phyloP scores from a whole-genome alignment of 2,888 invertebrate genomes.

The Hipparchia sbordonii region DNA sequence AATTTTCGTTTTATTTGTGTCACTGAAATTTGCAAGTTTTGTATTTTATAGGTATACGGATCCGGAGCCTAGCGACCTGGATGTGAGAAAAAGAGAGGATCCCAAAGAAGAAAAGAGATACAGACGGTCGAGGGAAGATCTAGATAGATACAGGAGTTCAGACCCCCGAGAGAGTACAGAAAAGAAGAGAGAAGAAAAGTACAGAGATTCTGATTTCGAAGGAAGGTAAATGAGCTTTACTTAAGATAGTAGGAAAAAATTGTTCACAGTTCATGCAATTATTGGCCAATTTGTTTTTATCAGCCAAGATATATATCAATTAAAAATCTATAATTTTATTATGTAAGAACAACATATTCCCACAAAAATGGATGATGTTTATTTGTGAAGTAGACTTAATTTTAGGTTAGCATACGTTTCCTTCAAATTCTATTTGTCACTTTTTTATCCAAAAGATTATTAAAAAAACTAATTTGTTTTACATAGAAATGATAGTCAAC shows the following conservation, averaged over 20 bases:
- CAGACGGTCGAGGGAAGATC: conserved; percentile 60
- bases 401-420: background rate
- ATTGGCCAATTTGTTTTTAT: background rate
- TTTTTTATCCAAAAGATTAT: background rate
- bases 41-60: conserved; percentile 63
- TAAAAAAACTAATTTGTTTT: background rate
- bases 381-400: background rate
- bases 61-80: conserved; percentile 74
- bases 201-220: conserved; percentile 56
- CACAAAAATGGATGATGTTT: background rate
- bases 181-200: conserved; percentile 53
- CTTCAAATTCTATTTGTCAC: background rate
- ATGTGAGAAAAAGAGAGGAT: conserved; percentile 62
- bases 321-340: too few relatives aligned
- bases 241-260: background rate
- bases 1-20: background rate
- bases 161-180: conserved; percentile 58
- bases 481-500: background rate
- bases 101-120: conserved; percentile 60
- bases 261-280: background rate
- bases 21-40: background rate
- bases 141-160: conserved; percentile 57
- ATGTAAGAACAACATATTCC: too few relatives aligned
- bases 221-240: conserved; percentile 50
- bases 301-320: background rate